phyloP scores from a whole-genome alignment of 1,140 invertebrate genomes.

The Agrilus planipennis region DNA sequence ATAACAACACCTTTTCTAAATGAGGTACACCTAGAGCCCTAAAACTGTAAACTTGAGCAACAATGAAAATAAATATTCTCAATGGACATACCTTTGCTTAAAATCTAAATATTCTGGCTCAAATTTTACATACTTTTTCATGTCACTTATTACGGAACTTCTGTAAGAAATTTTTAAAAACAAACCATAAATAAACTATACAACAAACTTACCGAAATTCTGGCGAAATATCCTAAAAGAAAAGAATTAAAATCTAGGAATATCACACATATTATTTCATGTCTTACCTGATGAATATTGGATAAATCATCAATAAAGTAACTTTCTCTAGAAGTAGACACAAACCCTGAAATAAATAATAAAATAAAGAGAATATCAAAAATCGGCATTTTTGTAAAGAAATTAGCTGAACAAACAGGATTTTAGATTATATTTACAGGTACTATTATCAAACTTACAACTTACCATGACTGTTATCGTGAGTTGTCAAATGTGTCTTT shows the following conservation, averaged over 20 bases:
- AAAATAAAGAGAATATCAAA: no score
- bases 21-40: constrained; percentile 75
- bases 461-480: constrained; percentile 34
- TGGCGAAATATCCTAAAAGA: constrained; percentile 24
- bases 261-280: neutral
- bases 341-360: constrained; percentile 25
- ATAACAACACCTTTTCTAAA: constrained; percentile 64
- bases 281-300: constrained; percentile 28
- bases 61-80: neutral
- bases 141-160: constrained; percentile 26
- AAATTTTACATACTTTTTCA: constrained; percentile 39
- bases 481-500: constrained; percentile 32
- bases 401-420: no score
- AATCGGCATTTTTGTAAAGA: no score
- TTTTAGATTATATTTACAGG: no score
- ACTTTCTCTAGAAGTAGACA: constrained; percentile 26
- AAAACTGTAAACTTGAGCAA: constrained; percentile 12
- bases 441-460: no score
- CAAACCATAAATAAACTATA: constrained; percentile 5
- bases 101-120: constrained; percentile 55
- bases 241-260: constrained; percentile 11
- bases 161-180: constrained; percentile 20
- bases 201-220: constrained; percentile 17
- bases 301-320: constrained; percentile 31
- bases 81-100: constrained; percentile 46